Evolutionary conservation across 2,888 invertebrate genomes (phyloP).

Genomic region (Tridacna gigas): DNA sequence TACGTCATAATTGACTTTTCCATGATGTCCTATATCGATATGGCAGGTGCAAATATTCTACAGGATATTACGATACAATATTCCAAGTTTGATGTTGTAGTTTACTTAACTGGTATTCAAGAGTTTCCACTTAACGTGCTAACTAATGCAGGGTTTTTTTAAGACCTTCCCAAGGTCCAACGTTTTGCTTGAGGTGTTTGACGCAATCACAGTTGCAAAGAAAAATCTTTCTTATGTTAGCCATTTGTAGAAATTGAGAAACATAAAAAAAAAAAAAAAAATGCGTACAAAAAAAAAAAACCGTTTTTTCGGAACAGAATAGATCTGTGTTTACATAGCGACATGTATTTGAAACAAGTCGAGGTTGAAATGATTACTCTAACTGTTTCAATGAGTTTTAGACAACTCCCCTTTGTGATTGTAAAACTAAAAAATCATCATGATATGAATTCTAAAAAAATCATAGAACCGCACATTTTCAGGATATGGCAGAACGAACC

Average conservation of each 20-base stretch:
- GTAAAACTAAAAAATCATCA: too few species aligned
- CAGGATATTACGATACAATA: slow-evolving; percentile 65
- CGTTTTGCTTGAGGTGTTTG: slow-evolving; percentile 53
- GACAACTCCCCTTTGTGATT: too few species aligned
- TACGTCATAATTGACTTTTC: slow-evolving; percentile 73
- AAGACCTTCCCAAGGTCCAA: slow-evolving; percentile 29
- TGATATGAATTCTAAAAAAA: too few species aligned
- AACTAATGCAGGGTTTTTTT: slow-evolving; percentile 48
- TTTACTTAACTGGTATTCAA: slow-evolving; percentile 42
- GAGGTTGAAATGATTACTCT: too few species aligned
- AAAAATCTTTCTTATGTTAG: neutral
- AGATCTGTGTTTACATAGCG: too few species aligned
- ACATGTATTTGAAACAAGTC: too few species aligned
- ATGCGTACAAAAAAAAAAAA: too few species aligned
- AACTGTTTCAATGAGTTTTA: too few species aligned
- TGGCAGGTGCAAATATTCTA: slow-evolving; percentile 72
- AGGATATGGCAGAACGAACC: too few species aligned
- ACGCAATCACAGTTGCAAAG: slow-evolving; percentile 29
- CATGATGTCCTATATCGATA: slow-evolving; percentile 74
- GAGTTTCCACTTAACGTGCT: slow-evolving; percentile 26
- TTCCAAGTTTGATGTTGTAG: slow-evolving; percentile 29
- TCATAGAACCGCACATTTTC: too few species aligned
- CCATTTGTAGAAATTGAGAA: neutral
- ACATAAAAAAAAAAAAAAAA: too few species aligned
- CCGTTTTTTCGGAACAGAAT: too few species aligned